Conservation (phyloP, 2,113 vertebrate species). For the Mus spicilegus region DNA sequence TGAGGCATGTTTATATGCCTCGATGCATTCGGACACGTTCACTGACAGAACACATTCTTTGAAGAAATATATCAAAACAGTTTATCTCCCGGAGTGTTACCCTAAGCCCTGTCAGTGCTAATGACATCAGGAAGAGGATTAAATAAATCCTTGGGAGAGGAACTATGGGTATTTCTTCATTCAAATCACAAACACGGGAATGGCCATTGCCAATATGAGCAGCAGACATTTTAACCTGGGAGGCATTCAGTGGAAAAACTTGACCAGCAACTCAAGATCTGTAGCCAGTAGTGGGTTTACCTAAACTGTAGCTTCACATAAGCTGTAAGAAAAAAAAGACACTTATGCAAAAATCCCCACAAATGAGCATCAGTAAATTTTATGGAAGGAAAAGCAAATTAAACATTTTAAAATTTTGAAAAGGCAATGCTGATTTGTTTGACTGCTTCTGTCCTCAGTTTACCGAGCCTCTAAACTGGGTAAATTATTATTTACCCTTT, state of each 20-base stretch:
- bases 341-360: neutral
- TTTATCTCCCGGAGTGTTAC: constrained; percentile 83
- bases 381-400: neutral
- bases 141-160: constrained; percentile 81
- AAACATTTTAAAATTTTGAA: constrained; percentile 51
- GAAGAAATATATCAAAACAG: constrained; percentile 86
- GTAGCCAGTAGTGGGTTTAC: neutral
- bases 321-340: neutral
- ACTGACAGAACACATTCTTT: constrained; percentile 85
- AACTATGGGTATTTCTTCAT: constrained; percentile 78
- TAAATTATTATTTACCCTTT: neutral
- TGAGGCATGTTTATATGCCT: constrained; percentile 81
- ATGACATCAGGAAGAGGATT: constrained; percentile 84
- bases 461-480: neutral
- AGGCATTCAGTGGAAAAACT: neutral
- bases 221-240: constrained; percentile 23
- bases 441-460: neutral
- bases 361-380: neutral
- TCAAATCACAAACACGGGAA: constrained; percentile 77
- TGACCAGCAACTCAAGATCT: constrained; percentile 43
- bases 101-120: constrained; percentile 86
- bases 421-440: constrained; percentile 9
- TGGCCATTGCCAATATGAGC: constrained; percentile 42
- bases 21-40: constrained; percentile 81
- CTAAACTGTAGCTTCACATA: neutral